phyloP scores from a whole-genome alignment of 2,888 invertebrate genomes.

The Macrophya alboannulata region DNA sequence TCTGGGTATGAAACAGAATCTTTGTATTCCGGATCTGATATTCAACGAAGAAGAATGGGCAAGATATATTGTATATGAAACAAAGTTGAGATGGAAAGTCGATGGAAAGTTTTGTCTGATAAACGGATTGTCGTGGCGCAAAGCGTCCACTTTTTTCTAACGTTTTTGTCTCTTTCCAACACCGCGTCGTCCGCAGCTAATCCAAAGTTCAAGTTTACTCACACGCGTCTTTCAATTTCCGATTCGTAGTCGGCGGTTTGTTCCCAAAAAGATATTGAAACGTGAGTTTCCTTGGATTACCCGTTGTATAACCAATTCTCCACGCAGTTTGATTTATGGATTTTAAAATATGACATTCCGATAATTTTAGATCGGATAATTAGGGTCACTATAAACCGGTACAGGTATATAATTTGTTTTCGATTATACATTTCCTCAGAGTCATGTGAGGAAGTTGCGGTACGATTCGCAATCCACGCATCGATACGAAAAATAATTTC shows the following conservation, averaged over 20 bases:
- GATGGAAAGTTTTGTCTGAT: conserved; percentile 39
- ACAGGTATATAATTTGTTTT: background rate
- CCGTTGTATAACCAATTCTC: background rate
- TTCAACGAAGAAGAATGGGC: conserved; percentile 8
- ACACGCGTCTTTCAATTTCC: too few relatives aligned
- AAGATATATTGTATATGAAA: background rate
- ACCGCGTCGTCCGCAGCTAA: background rate
- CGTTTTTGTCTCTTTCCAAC: background rate
- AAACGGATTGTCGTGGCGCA: conserved; percentile 14
- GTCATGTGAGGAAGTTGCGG: background rate
- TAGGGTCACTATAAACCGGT: background rate
- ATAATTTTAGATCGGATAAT: background rate
- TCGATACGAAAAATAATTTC: background rate
- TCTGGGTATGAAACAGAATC: background rate
- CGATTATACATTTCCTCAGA: background rate
- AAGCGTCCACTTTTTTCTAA: conserved; percentile 2
- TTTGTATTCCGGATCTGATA: background rate
- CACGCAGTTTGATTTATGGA: background rate
- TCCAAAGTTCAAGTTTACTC: background rate
- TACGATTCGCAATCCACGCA: background rate
- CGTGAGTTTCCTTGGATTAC: background rate
- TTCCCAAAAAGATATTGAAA: background rate
- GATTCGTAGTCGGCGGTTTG: background rate
- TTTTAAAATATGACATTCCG: background rate
- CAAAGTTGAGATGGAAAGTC: conserved; percentile 18